Evolutionary conservation across 2,113 vertebrate species (phyloP).

Genomic region (Hemichromis elongatus): DNA sequence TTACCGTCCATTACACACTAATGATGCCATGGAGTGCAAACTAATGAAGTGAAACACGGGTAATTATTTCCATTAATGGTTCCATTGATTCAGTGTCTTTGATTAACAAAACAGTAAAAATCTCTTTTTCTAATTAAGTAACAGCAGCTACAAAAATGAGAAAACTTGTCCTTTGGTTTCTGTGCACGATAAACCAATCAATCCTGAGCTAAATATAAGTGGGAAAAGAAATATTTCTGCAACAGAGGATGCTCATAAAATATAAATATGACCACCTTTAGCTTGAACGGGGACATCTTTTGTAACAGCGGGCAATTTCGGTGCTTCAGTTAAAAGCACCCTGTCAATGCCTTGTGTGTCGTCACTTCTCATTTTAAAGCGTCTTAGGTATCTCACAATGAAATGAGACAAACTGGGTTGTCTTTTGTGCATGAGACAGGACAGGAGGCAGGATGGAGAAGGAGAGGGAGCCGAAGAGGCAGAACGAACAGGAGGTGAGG

Average conservation of each 20-base stretch:
- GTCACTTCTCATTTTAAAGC: background rate
- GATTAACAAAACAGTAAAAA: background rate
- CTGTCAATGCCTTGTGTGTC: background rate
- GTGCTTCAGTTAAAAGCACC: background rate
- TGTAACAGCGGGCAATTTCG: background rate
- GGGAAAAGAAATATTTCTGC: background rate
- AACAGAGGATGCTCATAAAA: background rate
- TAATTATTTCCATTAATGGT: background rate
- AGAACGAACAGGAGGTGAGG: background rate
- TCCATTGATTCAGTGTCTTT: background rate
- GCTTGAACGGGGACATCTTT: background rate
- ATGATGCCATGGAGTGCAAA: background rate
- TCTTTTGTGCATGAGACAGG: background rate
- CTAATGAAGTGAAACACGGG: background rate
- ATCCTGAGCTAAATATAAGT: background rate
- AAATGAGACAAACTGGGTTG: background rate
- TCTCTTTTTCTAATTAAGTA: background rate
- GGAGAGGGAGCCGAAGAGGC: background rate
- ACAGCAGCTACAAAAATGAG: background rate
- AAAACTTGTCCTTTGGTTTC: background rate
- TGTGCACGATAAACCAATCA: accelerated
- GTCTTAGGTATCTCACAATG: background rate
- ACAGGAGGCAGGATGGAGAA: background rate
- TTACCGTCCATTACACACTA: background rate
- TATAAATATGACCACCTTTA: background rate